These are phyloP conservation scores for Sebastes steindachneri DNA, from an alignment of 2,797 vertebrate species.

Conservation along the genomic window DNA sequence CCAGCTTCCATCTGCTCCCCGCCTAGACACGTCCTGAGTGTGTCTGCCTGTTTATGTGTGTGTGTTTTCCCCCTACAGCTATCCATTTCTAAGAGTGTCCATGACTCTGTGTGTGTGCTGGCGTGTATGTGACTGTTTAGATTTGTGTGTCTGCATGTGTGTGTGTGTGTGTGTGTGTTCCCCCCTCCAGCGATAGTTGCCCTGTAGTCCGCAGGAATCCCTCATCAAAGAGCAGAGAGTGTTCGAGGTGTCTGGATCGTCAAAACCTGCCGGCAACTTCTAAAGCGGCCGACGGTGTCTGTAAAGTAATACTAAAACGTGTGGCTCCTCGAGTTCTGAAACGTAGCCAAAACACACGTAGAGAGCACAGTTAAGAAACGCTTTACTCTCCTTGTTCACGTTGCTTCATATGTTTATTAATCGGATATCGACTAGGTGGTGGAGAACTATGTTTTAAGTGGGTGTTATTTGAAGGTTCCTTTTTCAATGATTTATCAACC, in stretches of 20 bases:
- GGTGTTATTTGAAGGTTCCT: background rate
- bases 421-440: background rate
- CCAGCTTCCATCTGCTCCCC: constrained; percentile 76
- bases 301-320: constrained; percentile 21
- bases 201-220: constrained; percentile 67
- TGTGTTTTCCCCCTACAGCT: constrained; percentile 50
- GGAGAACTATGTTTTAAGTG: background rate
- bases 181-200: constrained; percentile 60
- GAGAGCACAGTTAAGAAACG: background rate
- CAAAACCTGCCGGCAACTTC: constrained; percentile 60
- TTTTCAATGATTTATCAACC: background rate
- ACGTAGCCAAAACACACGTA: constrained; percentile 1
- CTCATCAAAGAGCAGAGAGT: constrained; percentile 71
- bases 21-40: constrained; percentile 74
- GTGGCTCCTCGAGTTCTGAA: background rate
- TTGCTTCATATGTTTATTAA: background rate
- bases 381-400: background rate
- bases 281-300: constrained; percentile 29
- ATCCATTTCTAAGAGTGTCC: constrained; percentile 59
- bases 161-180: constrained; percentile 21
- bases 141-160: constrained; percentile 35
- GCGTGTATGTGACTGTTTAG: constrained; percentile 52
- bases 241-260: constrained; percentile 65
- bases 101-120: constrained; percentile 46
- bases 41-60: constrained; percentile 23